A percentile compares a stretch with the other conserved stretches of the same genome.
Evolutionary conservation across 2,888 invertebrate genomes (phyloP).

Genomic region (Stenchaetothrips biformis): DNA sequence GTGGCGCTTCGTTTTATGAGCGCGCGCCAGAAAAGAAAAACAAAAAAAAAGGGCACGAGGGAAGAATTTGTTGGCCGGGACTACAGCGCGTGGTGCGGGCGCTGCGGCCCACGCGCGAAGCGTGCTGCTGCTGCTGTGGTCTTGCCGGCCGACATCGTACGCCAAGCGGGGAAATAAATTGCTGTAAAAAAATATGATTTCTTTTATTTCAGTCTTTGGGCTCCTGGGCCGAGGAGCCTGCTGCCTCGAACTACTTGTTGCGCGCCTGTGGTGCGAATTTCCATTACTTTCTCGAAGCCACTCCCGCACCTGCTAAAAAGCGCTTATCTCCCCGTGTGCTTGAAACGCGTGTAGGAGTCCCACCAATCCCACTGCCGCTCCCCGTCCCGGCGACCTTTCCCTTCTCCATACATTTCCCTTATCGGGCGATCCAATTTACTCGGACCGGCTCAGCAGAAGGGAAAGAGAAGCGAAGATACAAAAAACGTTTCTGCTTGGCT

Average conservation of each 20-base stretch:
- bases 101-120: not conserved
- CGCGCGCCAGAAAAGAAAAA: not conserved
- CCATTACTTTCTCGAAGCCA: not conserved
- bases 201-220: too few species aligned
- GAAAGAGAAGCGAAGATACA: too few species aligned
- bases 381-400: too few species aligned
- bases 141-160: not conserved
- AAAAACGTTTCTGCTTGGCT: too few species aligned
- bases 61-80: not conserved
- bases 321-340: too few species aligned
- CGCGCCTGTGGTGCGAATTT: not conserved
- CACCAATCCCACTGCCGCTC: too few species aligned
- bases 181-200: too few species aligned
- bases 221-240: not conserved
- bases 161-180: not conserved
- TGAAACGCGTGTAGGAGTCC: too few species aligned
- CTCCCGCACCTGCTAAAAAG: not conserved
- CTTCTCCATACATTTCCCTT: too few species aligned
- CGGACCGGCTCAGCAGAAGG: too few species aligned
- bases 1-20: not conserved
- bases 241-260: not conserved
- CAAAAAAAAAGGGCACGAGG: not conserved
- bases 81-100: not conserved
- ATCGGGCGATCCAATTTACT: too few species aligned
- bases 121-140: not conserved